Percentiles rank a stretch among this genome's conserved stretches.
These are phyloP conservation scores for Bombus sibiricus DNA, from an alignment of 1,140 invertebrate genomes.

Conservation along the genomic window DNA sequence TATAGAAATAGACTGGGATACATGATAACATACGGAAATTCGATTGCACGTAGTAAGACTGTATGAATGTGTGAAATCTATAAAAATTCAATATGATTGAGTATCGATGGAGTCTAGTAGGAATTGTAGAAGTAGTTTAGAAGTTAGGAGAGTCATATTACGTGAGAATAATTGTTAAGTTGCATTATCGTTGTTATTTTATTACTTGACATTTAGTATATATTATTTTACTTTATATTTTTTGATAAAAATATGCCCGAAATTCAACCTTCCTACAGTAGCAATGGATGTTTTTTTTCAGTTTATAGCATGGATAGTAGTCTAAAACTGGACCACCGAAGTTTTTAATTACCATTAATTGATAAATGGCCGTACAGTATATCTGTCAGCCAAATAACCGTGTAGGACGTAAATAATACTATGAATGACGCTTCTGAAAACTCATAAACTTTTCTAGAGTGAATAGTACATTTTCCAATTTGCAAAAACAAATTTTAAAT, in stretches of 20 bases:
- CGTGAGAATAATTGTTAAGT: too few relatives aligned
- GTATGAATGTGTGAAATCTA: too few relatives aligned
- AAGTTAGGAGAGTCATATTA: too few relatives aligned
- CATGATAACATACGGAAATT: too few relatives aligned
- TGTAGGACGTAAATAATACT: neutral
- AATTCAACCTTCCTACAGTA: neutral
- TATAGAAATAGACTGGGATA: too few relatives aligned
- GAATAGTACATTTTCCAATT: neutral
- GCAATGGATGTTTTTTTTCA: neutral
- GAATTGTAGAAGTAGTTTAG: too few relatives aligned
- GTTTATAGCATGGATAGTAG: neutral
- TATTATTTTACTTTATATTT: neutral
- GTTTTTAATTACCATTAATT: slow-evolving; percentile 9
- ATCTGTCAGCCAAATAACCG: neutral
- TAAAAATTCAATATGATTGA: too few relatives aligned
- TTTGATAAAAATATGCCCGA: neutral
- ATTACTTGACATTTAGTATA: neutral
- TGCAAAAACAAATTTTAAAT: neutral
- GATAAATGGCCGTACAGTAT: neutral
- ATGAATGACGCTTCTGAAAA: neutral
- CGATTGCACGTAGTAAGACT: too few relatives aligned
- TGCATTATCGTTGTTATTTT: neutral
- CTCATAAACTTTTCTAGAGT: neutral
- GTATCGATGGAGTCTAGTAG: too few relatives aligned
- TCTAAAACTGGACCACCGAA: neutral